Conservation (phyloP, 2,888 invertebrate genomes). For the Alentia gelatinosa region DNA sequence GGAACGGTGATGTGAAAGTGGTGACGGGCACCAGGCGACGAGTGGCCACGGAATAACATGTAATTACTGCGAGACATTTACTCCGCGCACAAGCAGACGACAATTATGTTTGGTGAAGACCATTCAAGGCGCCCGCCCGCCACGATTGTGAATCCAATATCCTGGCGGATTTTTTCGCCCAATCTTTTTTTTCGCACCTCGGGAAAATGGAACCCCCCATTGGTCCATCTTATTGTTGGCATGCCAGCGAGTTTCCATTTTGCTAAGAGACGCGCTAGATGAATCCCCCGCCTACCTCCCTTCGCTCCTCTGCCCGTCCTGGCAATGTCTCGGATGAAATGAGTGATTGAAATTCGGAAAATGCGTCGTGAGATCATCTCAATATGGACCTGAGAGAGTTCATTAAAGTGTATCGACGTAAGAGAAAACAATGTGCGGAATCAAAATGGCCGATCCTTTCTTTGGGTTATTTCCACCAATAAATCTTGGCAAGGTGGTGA, state of each 20-base stretch:
- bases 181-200: neutral
- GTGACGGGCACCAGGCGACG: neutral
- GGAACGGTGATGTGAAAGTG: neutral
- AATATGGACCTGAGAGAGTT: neutral
- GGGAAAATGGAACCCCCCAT: neutral
- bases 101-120: constrained; percentile 12
- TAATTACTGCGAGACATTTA: constrained; percentile 31
- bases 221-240: constrained; percentile 33
- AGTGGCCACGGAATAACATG: constrained; percentile 38
- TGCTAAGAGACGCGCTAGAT: neutral
- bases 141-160: constrained; percentile 29
- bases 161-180: neutral
- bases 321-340: neutral
- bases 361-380: neutral
- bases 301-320: neutral
- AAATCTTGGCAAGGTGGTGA: too few species aligned
- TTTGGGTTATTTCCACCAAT: neutral
- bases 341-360: constrained; percentile 33
- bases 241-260: neutral
- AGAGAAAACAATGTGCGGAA: neutral
- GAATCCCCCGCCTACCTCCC: neutral
- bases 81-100: neutral
- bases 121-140: neutral
- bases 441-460: neutral
- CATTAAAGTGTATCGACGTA: neutral